phyloP scores from a whole-genome alignment of 1,140 invertebrate species.

The Goniozus legneri region DNA sequence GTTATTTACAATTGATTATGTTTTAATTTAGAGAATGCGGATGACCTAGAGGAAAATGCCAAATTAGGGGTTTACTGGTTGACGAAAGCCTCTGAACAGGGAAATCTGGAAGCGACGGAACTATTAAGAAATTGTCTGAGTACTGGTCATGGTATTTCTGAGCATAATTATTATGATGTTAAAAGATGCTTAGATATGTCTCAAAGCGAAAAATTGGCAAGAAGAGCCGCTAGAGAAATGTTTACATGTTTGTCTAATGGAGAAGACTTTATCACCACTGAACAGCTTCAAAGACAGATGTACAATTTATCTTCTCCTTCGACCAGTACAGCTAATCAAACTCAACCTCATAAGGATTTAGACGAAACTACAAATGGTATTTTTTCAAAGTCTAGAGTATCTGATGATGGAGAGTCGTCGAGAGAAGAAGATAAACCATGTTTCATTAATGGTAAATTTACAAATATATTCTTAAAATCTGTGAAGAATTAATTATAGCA shows the following conservation, averaged over 20 bases:
- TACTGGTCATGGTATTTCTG: slow-evolving; percentile 73
- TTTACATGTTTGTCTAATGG: slow-evolving; percentile 78
- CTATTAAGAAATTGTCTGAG: slow-evolving; percentile 75
- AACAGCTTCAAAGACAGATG: slow-evolving; percentile 68
- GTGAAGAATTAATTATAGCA: too few relatives aligned
- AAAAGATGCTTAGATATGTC: slow-evolving; percentile 79
- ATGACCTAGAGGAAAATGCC: slow-evolving; percentile 64
- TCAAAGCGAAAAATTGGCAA: slow-evolving; percentile 78
- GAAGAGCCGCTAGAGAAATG: slow-evolving; percentile 78
- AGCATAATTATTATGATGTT: slow-evolving; percentile 78
- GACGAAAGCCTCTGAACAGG: slow-evolving; percentile 84
- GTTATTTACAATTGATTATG: slow-evolving; percentile 11
- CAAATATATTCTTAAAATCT: too few relatives aligned
- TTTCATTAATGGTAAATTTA: slow-evolving; percentile 25
- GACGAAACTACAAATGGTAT: slow-evolving; percentile 26
- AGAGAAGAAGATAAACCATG: slow-evolving; percentile 25
- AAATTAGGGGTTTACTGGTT: slow-evolving; percentile 80
- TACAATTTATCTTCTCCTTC: slow-evolving; percentile 56
- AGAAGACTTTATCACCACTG: slow-evolving; percentile 79
- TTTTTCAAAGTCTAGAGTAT: slow-evolving; percentile 35
- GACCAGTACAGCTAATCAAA: slow-evolving; percentile 18
- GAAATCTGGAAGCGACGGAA: slow-evolving; percentile 79
- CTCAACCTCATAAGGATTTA: slow-evolving; percentile 25
- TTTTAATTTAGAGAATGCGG: slow-evolving; percentile 55
- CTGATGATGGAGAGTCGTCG: slow-evolving; percentile 22